Evolutionary conservation across 2,797 vertebrate genomes (phyloP).

Genomic region (Molossus alvarezi): DNA sequence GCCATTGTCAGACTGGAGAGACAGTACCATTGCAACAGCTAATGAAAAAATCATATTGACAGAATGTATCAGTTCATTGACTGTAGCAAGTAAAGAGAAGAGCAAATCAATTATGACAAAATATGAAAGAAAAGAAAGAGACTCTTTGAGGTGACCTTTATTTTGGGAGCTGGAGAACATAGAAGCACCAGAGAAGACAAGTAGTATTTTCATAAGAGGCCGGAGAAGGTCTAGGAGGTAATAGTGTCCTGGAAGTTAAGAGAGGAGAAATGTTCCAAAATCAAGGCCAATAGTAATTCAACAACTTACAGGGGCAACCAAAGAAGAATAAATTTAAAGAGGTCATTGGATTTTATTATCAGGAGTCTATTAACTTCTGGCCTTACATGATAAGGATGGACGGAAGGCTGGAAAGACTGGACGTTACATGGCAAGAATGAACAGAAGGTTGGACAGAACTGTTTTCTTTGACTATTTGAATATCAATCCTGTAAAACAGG

Average conservation of each 20-base stretch:
- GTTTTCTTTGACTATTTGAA: constrained; percentile 13
- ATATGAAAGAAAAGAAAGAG: not conserved
- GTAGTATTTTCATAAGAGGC: not conserved
- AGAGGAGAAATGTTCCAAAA: not conserved
- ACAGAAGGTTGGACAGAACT: not conserved
- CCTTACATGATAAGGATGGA: not conserved
- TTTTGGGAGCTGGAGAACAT: not conserved
- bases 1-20: not conserved
- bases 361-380: not conserved
- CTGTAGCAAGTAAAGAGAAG: not conserved
- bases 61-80: not conserved
- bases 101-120: not conserved
- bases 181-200: not conserved
- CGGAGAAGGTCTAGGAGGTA: not conserved
- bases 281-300: not conserved
- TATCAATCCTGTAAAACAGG: not conserved
- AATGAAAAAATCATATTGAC: not conserved
- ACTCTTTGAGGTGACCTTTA: not conserved
- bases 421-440: not conserved
- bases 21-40: not conserved
- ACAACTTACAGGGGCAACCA: not conserved
- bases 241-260: not conserved
- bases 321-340: not conserved
- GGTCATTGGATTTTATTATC: constrained; percentile 29
- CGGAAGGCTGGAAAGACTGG: not conserved